A percentile compares a stretch with the other conserved stretches of the same genome.
Conservation (phyloP, 2,888 invertebrate genomes). For the Barypeithes pellucidus region DNA sequence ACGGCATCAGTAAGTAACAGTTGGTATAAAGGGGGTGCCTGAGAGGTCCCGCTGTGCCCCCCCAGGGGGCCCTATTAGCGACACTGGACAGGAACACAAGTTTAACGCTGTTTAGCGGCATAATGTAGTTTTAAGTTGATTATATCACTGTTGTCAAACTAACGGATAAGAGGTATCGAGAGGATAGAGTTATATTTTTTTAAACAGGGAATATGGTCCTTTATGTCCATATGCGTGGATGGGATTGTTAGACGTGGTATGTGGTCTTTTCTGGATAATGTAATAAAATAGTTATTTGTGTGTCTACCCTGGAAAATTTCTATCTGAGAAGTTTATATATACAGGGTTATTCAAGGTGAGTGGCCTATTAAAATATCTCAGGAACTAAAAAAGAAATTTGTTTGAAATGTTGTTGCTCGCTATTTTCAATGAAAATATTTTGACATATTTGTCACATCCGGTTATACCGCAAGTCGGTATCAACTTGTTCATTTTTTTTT, state of each 20-base stretch:
- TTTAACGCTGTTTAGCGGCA: slow-evolving; percentile 60
- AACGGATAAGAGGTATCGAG: slow-evolving; percentile 30
- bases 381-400: too few relatives aligned
- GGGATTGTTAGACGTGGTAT: slow-evolving; percentile 3
- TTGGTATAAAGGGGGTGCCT: slow-evolving; percentile 63
- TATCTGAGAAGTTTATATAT: too few relatives aligned
- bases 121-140: slow-evolving; percentile 55
- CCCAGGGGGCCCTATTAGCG: slow-evolving; percentile 64
- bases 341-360: too few relatives aligned
- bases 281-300: background rate
- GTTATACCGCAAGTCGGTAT: too few relatives aligned
- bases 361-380: too few relatives aligned
- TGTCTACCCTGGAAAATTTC: too few relatives aligned
- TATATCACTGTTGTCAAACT: slow-evolving; percentile 50
- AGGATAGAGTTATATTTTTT: slow-evolving; percentile 48
- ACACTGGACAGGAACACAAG: slow-evolving; percentile 61
- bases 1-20: slow-evolving; percentile 61
- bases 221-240: slow-evolving; percentile 29
- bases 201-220: background rate
- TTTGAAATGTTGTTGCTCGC: too few relatives aligned
- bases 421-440: too few relatives aligned
- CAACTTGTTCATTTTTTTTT: too few relatives aligned
- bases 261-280: background rate
- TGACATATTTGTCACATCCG: too few relatives aligned
- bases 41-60: slow-evolving; percentile 59